Evolutionary conservation across 2,888 invertebrate genomes (phyloP).

Genomic region (Amphipyra berbera): DNA sequence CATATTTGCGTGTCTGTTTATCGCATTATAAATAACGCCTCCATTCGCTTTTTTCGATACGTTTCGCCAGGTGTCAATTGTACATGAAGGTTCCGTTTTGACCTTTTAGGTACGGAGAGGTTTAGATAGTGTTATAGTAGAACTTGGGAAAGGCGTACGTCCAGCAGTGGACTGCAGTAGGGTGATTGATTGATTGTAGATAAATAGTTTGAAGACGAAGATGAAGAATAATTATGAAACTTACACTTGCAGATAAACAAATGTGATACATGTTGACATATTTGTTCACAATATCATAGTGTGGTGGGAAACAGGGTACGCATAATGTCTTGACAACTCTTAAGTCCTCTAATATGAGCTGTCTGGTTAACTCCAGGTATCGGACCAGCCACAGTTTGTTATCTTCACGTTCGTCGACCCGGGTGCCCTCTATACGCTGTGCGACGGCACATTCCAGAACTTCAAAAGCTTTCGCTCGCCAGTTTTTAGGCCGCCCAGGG

Average conservation of each 20-base stretch:
- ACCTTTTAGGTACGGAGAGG: too few species aligned
- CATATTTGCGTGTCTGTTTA: too few species aligned
- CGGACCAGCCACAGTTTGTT: slow-evolving; percentile 99
- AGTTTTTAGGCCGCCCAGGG: slow-evolving; percentile 97
- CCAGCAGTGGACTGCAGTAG: background rate
- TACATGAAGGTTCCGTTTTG: too few species aligned
- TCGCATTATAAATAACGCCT: too few species aligned
- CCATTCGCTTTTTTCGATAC: too few species aligned
- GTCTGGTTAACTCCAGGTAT: slow-evolving; percentile 96
- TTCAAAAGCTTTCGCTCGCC: slow-evolving; percentile 96
- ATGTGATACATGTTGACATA: slow-evolving; percentile 98
- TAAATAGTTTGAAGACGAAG: too few species aligned
- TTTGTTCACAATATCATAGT: slow-evolving; percentile 97
- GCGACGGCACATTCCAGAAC: slow-evolving; percentile 94
- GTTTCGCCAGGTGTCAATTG: too few species aligned
- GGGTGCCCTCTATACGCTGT: slow-evolving; percentile 97
- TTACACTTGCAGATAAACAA: slow-evolving; percentile 94
- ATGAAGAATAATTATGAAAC: slow-evolving; percentile 63
- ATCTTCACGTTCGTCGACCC: slow-evolving; percentile 96
- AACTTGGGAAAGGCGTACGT: too few species aligned
- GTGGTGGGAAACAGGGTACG: slow-evolving; percentile 98
- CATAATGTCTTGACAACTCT: slow-evolving; percentile 97
- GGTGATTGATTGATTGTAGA: background rate
- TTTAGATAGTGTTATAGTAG: too few species aligned
- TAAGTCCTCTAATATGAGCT: slow-evolving; percentile 96